These are phyloP conservation scores for Nyctereutes procyonoides DNA, from an alignment of 2,113 vertebrate genomes.

Conservation along the genomic window DNA sequence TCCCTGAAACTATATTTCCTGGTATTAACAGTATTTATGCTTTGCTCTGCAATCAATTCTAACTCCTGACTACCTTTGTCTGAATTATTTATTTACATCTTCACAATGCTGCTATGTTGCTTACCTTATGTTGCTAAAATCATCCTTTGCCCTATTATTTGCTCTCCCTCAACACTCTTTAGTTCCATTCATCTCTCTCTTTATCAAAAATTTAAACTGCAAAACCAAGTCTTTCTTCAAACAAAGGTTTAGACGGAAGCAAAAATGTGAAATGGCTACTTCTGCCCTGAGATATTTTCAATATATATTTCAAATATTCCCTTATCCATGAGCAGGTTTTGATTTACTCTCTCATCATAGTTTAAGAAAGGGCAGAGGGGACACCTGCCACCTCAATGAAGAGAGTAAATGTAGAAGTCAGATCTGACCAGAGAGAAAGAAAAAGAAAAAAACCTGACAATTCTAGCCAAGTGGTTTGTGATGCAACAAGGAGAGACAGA, in stretches of 20 bases:
- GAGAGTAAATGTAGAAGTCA: neutral
- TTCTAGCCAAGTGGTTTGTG: neutral
- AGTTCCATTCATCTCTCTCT: neutral
- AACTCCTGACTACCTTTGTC: neutral
- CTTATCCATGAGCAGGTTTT: neutral
- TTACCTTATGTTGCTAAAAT: neutral
- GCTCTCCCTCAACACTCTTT: neutral
- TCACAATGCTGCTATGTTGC: neutral
- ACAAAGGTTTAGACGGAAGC: neutral
- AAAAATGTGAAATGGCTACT: neutral
- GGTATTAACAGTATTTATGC: neutral
- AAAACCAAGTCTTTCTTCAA: neutral
- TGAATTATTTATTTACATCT: neutral
- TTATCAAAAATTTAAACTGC: neutral
- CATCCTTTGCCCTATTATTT: neutral
- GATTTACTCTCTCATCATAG: neutral
- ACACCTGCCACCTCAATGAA: neutral
- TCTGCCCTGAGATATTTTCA: neutral
- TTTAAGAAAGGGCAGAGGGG: neutral
- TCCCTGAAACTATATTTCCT: neutral
- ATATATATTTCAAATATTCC: neutral
- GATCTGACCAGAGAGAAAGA: neutral
- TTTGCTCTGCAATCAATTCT: neutral
- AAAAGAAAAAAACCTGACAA: neutral
- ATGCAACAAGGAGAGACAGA: neutral